phyloP scores from a whole-genome alignment of 53 echinoderm and acorn worm species.

The Arbacia lixula region DNA sequence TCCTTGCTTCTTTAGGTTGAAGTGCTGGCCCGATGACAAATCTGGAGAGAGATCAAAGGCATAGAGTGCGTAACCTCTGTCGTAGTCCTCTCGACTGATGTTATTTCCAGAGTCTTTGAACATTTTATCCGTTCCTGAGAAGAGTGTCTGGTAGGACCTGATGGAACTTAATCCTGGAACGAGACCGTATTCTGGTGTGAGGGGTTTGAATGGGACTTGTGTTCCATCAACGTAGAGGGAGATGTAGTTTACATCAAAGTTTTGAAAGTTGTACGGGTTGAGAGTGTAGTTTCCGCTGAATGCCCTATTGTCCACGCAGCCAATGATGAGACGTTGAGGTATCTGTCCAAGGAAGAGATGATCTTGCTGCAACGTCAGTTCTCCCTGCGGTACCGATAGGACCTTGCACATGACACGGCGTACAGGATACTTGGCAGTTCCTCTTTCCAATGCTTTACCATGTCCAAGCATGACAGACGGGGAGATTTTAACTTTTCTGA shows the following conservation, averaged over 20 bases:
- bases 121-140: slow-evolving; percentile 72
- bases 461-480: slow-evolving; percentile 69
- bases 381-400: slow-evolving; percentile 60
- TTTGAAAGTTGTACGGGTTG: slow-evolving; percentile 77
- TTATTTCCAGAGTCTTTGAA: slow-evolving; percentile 52
- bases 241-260: slow-evolving; percentile 60
- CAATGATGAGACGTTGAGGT: slow-evolving; percentile 68
- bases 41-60: slow-evolving; percentile 64
- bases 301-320: slow-evolving; percentile 61
- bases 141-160: slow-evolving; percentile 59
- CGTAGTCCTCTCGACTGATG: slow-evolving; percentile 67
- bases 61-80: slow-evolving; percentile 62
- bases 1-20: slow-evolving; percentile 55
- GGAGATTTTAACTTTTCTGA: slow-evolving; percentile 76
- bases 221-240: slow-evolving; percentile 65
- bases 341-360: slow-evolving; percentile 68
- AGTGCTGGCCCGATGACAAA: slow-evolving; percentile 43
- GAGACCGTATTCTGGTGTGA: slow-evolving; percentile 49
- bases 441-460: slow-evolving; percentile 67
- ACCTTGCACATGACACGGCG: slow-evolving; percentile 56
- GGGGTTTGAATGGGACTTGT: slow-evolving; percentile 68
- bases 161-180: slow-evolving; percentile 16
- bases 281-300: slow-evolving; percentile 64
- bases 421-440: slow-evolving; percentile 77
- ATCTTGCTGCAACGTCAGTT: slow-evolving; percentile 64